A percentile compares a stretch with the other conserved stretches of the same genome.
Conservation (phyloP, 2,888 invertebrate species). For the Philhelius pedissequus region DNA sequence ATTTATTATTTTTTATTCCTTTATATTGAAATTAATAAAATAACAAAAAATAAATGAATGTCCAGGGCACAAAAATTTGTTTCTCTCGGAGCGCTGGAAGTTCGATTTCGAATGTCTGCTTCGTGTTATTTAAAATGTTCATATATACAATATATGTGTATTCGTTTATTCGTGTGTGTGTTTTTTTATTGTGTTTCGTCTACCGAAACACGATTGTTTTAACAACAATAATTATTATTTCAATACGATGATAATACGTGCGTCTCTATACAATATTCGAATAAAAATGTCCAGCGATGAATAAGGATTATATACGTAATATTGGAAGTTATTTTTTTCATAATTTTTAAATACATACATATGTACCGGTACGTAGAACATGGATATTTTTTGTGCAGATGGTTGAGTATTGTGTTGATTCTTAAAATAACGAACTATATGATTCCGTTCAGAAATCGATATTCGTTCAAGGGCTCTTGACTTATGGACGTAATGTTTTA, state of each 20-base stretch:
- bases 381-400: background rate
- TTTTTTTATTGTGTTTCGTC: background rate
- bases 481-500: background rate
- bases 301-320: background rate
- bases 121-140: background rate
- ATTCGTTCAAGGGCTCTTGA: background rate
- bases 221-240: conserved; percentile 19
- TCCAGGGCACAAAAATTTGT: conserved; percentile 19
- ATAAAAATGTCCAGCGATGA: background rate
- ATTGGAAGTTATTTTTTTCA: background rate
- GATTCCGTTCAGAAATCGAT: background rate
- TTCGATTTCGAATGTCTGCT: background rate
- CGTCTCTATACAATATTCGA: background rate
- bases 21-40: background rate
- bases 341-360: background rate
- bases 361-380: no score
- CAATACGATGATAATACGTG: background rate
- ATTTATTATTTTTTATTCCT: background rate
- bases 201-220: conserved; percentile 7
- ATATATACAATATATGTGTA: no score
- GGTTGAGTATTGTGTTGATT: background rate
- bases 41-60: conserved; percentile 27
- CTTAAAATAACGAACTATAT: background rate
- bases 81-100: background rate
- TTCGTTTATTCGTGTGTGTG: no score